These are phyloP conservation scores for Cylindroiulus punctatus DNA, from an alignment of 2,888 invertebrate species.

Conservation along the genomic window DNA sequence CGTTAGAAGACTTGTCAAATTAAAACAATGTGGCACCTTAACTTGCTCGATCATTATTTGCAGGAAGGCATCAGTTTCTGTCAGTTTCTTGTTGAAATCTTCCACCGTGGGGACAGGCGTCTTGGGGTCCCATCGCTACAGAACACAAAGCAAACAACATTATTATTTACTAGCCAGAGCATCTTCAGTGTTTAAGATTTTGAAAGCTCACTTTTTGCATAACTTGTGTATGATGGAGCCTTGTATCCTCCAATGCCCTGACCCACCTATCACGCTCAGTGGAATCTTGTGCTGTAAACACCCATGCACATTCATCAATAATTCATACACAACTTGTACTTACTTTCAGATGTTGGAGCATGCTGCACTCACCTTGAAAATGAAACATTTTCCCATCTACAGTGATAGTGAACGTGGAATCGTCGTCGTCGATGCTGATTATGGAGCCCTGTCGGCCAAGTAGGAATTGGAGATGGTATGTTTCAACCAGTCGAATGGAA, in stretches of 20 bases:
- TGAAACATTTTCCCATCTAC: constrained; percentile 99
- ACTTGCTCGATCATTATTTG: constrained; percentile 95
- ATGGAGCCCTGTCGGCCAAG: constrained; percentile 78
- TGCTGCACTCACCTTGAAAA: constrained; percentile 76
- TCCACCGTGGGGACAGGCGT: constrained; percentile 71
- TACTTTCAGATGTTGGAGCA: too few species aligned
- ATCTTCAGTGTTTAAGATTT: neutral
- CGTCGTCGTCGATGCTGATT: constrained; percentile 98
- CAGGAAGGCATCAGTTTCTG: constrained; percentile 95
- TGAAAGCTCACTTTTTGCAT: constrained; percentile 60
- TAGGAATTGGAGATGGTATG: neutral
- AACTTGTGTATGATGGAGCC: constrained; percentile 78
- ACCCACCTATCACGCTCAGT: constrained; percentile 98
- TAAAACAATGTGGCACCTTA: constrained; percentile 67
- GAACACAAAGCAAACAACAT: constrained; percentile 58
- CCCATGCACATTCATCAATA: constrained; percentile 56
- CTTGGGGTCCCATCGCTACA: constrained; percentile 72
- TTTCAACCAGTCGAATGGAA: neutral
- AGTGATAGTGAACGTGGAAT: constrained; percentile 97
- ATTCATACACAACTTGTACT: neutral
- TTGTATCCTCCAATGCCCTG: constrained; percentile 92
- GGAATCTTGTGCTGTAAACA: constrained; percentile 79
- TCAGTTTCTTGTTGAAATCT: constrained; percentile 88
- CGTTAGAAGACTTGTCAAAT: neutral
- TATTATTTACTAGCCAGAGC: too few species aligned